Evolutionary conservation across 2,797 vertebrate species (phyloP), one percentile per base, ranked within the genome.

Genomic region (Menidia menidia): DNA sequence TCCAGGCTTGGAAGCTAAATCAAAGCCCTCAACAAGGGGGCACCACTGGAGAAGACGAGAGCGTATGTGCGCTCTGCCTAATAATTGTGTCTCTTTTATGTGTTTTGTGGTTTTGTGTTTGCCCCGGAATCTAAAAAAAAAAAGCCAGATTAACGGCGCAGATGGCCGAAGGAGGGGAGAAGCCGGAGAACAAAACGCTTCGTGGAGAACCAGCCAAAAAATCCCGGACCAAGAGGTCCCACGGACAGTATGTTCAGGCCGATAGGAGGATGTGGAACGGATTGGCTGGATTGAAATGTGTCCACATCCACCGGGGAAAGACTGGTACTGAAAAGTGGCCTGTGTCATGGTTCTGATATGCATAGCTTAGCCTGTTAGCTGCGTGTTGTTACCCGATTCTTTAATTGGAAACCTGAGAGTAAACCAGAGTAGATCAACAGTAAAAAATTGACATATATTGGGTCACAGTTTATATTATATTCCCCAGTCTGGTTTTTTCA

Each of bases 1-100:
- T 85, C 80, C 84, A 84, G 86, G 73, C 88, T 90, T 87, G 83
- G 87, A 89, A 90, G 86, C 76, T 68, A 83, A 82, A 87, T 88
- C 84, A 89, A 90, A 91, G 87, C 73, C 47, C 75, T 84, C 80
- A 75, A 88, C 75, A 76, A 82, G 81, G 84, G 80, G 86, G n/a
- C 86, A 85, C 68, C 73, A 81, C 79, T 87, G 78, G 73, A 89
- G 82, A 87, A 89, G 77, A 85, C 81, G 64, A 72, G 75, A 63
- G 75, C 63, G 41, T 55, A 58, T 59, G 70, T 47, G 48, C 60
- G 47, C 35, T 65, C 63, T 72, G 75, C 77, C 60, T 78, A 64
- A 77, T 68, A 60, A 77, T 42, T 62, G 42, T 68, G 55, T 64
- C 43, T 73, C 55, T 73, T 64, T 67, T 63, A 54, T 72, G 69